These are phyloP conservation scores for Epinephelus fuscoguttatus DNA, from an alignment of 2,113 vertebrate species.

Conservation along the genomic window DNA sequence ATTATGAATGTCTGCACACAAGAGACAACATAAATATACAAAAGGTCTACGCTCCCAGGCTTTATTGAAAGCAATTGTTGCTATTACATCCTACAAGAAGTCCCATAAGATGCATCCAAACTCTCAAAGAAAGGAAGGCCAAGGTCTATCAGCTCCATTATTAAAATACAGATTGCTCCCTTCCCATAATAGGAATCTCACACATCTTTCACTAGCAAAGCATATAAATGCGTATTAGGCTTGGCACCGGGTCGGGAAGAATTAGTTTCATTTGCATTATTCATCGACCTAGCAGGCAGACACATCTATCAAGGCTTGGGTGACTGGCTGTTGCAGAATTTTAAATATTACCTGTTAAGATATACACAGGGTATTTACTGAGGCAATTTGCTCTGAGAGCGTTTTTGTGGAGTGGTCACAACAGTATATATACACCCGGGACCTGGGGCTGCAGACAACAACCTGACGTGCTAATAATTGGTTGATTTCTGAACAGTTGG, in stretches of 20 bases:
- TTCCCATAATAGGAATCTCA: conserved; percentile 67
- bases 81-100: conserved; percentile 32
- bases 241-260: conserved; percentile 70
- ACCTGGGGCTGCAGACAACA: conserved; percentile 48
- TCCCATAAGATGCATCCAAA: conserved; percentile 39
- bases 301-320: conserved; percentile 71
- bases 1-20: background rate
- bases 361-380: conserved; percentile 69
- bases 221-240: conserved; percentile 70
- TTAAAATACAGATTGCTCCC: conserved; percentile 72
- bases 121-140: conserved; percentile 40
- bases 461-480: conserved; percentile 66
- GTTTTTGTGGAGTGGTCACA: conserved; percentile 56
- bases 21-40: background rate
- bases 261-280: conserved; percentile 81
- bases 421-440: conserved; percentile 28
- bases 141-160: conserved; percentile 57
- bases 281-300: conserved; percentile 69
- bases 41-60: background rate
- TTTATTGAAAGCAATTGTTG: conserved; percentile 11
- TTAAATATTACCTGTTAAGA: conserved; percentile 75
- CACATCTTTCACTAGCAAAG: conserved; percentile 63
- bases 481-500: conserved; percentile 60
- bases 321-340: conserved; percentile 66
- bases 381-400: conserved; percentile 64